Percentiles rank a stretch among this genome's conserved stretches.
Conservation (phyloP, 2,113 vertebrate genomes). For the Setophaga petechia region DNA sequence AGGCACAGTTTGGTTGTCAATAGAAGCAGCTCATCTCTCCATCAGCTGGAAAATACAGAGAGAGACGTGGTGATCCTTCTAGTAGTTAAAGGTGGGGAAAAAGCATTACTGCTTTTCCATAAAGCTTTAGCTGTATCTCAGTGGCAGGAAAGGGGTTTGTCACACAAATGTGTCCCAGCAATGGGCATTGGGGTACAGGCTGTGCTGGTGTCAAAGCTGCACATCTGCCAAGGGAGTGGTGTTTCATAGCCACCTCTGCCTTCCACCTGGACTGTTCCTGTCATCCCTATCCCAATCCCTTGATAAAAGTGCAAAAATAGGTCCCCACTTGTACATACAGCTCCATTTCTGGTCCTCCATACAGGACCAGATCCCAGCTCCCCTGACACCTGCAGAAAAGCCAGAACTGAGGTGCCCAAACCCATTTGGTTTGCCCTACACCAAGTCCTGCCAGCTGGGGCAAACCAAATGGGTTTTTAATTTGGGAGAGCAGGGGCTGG, state of each 20-base stretch:
- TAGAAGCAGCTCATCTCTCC: background rate
- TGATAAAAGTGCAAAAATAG: background rate
- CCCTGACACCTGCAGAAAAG: background rate
- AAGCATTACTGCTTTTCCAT: background rate
- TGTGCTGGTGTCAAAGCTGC: background rate
- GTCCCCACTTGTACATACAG: background rate
- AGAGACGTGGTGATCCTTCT: background rate
- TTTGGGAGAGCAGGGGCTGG: background rate
- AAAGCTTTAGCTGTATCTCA: background rate
- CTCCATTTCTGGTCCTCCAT: background rate
- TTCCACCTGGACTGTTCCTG: background rate
- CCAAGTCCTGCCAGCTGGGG: fast-evolving
- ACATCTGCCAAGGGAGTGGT: fast-evolving
- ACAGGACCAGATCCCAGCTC: fast-evolving
- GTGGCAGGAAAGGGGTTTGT: background rate
- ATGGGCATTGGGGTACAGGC: fast-evolving
- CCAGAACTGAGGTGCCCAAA: background rate
- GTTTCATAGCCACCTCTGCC: background rate
- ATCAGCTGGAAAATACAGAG: fast-evolving
- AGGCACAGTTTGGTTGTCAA: background rate
- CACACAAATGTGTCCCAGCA: fast-evolving
- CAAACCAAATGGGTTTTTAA: background rate
- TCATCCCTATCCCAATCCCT: background rate
- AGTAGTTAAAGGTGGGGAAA: background rate
- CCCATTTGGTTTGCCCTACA: background rate